A percentile compares a stretch with the other conserved stretches of the same genome.
Evolutionary conservation across 2,888 invertebrate species (phyloP).

Genomic region (Pediacus dermestoides): DNA sequence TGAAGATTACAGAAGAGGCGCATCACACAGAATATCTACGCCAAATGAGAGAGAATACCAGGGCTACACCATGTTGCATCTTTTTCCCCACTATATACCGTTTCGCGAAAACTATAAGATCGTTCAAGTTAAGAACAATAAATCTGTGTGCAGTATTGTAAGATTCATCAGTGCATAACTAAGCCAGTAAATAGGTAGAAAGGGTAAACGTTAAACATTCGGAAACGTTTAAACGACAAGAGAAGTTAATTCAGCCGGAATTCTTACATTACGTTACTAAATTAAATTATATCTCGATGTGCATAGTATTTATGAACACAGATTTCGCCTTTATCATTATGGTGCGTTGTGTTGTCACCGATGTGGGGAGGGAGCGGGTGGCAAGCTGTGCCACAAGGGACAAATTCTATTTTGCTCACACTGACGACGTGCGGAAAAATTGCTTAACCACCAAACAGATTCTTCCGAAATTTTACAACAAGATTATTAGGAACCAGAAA

Average conservation of each 20-base stretch:
- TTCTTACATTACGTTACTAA: conserved; percentile 48
- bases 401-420: no score
- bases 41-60: neutral
- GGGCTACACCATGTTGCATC: no score
- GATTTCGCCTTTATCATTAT: conserved; percentile 16
- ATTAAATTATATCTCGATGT: conserved; percentile 34
- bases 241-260: conserved; percentile 50
- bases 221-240: conserved; percentile 48
- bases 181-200: conserved; percentile 47
- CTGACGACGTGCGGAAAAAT: no score
- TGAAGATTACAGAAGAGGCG: conserved; percentile 5
- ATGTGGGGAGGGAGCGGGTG: no score
- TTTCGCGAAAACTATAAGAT: conserved; percentile 22
- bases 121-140: conserved; percentile 42
- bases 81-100: no score
- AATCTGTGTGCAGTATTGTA: conserved; percentile 48
- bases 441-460: no score
- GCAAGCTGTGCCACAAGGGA: no score
- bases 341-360: no score
- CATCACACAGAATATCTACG: neutral
- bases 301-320: conserved; percentile 24
- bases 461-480: no score
- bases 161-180: conserved; percentile 48
- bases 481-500: no score
- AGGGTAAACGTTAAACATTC: conserved; percentile 47